Base-by-base conservation (phyloP, 1,140 invertebrate species). In the Trissolcus basalis region DNA sequence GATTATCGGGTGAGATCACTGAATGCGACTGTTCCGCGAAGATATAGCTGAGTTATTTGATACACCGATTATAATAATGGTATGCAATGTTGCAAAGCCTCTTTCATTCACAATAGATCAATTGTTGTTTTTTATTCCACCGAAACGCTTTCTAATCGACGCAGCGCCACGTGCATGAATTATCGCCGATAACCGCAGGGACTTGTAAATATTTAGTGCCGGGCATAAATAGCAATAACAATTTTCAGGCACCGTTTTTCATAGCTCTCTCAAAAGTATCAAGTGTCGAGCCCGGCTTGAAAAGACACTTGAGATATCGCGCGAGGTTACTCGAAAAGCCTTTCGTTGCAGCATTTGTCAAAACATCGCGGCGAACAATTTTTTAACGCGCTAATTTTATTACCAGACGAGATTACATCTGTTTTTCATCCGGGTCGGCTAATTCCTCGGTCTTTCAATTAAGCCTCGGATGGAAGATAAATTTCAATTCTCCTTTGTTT, bases 271-370 rank as follows among this genome's bases (percentile, higher is more conserved):
- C n/a, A n/a, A 41, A 35, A 10, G 36, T 64, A 64, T 64, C 49
- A 54, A 54, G 43, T 64, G 50, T 54, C 60, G 53, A n/a, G n/a
- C n/a, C 7, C 47, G 6, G 9, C 36, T n/a, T 4, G 54, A 12
- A 10, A 8, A n/a, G 44, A 61, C 47, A 61, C 60, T 64, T 54
- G 60, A 64, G 60, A 64, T 64, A 54, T 64, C 43, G 49, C n/a
- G 14, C 60, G 54, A 64, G 60, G 60, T 47, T 64, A 53, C 47
- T 54, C 49, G 13, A 54, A 64, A 64, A 53, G 49, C 13, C 48
- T 51, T 63, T 63, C 39, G 45, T 53, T 44, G 39, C 14, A 13
- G 50, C 60, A 47, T 54, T 64, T 64, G 60, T 54, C 41, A 64
- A 64, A 64, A 64, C 60, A 47, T 7, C 13, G 15, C 27, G 9